These are phyloP conservation scores for Glaucopsyche alexis DNA, from an alignment of 2,888 invertebrate genomes.

Conservation along the genomic window DNA sequence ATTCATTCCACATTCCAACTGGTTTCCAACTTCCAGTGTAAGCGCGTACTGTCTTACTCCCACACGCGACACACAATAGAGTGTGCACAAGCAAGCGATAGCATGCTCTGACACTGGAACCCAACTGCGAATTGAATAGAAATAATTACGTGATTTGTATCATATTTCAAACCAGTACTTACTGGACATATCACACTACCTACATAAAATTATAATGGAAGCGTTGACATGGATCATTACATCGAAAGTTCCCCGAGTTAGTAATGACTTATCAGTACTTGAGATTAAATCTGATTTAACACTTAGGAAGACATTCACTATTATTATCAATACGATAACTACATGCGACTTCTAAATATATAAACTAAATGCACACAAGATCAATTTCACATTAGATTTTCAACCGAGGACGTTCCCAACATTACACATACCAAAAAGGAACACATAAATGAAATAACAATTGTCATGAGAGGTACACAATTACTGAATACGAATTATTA, in stretches of 20 bases:
- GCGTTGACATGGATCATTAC: neutral
- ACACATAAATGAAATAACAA: neutral
- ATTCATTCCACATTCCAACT: too few relatives aligned
- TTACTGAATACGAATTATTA: neutral
- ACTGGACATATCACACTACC: too few relatives aligned
- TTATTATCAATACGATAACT: neutral
- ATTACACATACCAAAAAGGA: neutral
- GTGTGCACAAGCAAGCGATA: too few relatives aligned
- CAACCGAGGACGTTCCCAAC: slow-evolving; percentile 8
- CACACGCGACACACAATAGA: too few relatives aligned
- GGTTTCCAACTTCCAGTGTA: too few relatives aligned
- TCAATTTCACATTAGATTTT: neutral
- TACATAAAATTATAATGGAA: neutral
- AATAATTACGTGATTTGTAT: neutral
- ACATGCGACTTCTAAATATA: neutral
- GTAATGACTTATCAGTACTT: slow-evolving; percentile 21
- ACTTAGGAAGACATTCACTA: slow-evolving; percentile 21
- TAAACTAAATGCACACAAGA: neutral
- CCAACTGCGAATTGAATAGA: too few relatives aligned
- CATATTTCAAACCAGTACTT: neutral
- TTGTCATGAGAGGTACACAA: slow-evolving; percentile 10
- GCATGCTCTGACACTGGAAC: too few relatives aligned
- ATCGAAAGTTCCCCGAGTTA: neutral
- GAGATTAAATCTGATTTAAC: slow-evolving; percentile 22
- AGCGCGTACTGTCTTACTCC: too few relatives aligned